Evolutionary conservation across 2,797 vertebrate genomes (phyloP).

Genomic region (Girardinus metallicus): DNA sequence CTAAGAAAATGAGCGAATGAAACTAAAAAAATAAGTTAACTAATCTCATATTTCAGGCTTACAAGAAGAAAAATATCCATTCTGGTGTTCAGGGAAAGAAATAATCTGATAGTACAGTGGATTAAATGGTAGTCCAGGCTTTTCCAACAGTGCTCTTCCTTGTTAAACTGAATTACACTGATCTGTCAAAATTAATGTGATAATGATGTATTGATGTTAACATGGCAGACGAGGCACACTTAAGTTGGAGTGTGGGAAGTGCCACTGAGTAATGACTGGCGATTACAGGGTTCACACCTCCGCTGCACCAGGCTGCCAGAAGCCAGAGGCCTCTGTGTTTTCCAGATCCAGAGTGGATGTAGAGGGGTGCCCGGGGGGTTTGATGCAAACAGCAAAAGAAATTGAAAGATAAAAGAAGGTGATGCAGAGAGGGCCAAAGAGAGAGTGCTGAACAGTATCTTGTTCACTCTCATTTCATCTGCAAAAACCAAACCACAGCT

Average conservation of each 20-base stretch:
- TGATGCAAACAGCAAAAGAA: slow-evolving; percentile 13
- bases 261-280: slow-evolving; percentile 51
- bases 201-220: slow-evolving; percentile 54
- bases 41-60: neutral
- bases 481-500: slow-evolving; percentile 52
- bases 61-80: neutral
- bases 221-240: slow-evolving; percentile 28
- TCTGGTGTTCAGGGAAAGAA: neutral
- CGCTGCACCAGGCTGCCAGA: slow-evolving; percentile 34
- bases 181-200: slow-evolving; percentile 40
- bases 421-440: slow-evolving; percentile 14
- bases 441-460: slow-evolving; percentile 27
- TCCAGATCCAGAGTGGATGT: slow-evolving; percentile 16
- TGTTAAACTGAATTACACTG: neutral
- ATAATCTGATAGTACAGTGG: slow-evolving; percentile 3
- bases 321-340: slow-evolving; percentile 25
- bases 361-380: slow-evolving; percentile 12
- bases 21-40: neutral
- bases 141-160: neutral
- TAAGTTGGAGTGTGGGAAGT: slow-evolving; percentile 43
- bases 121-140: neutral
- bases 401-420: slow-evolving; percentile 39
- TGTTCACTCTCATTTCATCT: slow-evolving; percentile 37
- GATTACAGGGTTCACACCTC: slow-evolving; percentile 67
- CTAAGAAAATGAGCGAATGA: neutral